Base-by-base conservation (phyloP, 2,888 invertebrate genomes). In the Anagyrus pseudococci region DNA sequence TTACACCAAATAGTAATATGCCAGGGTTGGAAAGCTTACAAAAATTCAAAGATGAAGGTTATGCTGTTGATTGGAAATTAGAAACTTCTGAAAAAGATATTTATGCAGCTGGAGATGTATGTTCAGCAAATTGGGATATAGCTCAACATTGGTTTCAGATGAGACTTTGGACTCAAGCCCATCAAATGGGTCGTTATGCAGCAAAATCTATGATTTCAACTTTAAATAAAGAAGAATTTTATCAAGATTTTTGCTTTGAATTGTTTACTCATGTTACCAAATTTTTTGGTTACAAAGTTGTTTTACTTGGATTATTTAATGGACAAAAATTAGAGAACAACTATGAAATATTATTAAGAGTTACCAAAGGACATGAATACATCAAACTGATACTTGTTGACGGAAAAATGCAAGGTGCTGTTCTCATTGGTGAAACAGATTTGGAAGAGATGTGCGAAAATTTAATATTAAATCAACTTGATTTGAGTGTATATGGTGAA, bases 361-460 rank as follows among this genome's bases (percentile, higher is more conserved):
- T 92, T 70, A 96, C 96, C 0, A 90, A 90, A 74, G 87, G 88
- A 70, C 80, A 84, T 48, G 93, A 94, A 77, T 94, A 92, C 78
- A 87, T 98, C 2, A 98, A 98, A 81, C 89, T 94, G 74, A 88
- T 99, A 1, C 77, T 98, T 67, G 86, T 91, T 72, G 85, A 94
- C 77, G 93, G 94, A 23, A 87, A 86, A 74, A 83, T 99, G 75
- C 92, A 95, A 77, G 99, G 99, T 40, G 98, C 96, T 23, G 89
- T 98, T 71, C 84, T 99, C 26, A 94, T 99, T 71, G 99, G 99
- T 0, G 96, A 99, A 70, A 98, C 98, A 0, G 96, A 96, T 77
- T 84, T 98, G 65, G 99, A 98, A 79, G 99, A 99, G 84, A 97
- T 94, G 80, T 94, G 96, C 82, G 98, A 99, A 83, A 98, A 99